Evolutionary conservation across 2,113 vertebrate species (phyloP).

Genomic region (Eulemur macaco): DNA sequence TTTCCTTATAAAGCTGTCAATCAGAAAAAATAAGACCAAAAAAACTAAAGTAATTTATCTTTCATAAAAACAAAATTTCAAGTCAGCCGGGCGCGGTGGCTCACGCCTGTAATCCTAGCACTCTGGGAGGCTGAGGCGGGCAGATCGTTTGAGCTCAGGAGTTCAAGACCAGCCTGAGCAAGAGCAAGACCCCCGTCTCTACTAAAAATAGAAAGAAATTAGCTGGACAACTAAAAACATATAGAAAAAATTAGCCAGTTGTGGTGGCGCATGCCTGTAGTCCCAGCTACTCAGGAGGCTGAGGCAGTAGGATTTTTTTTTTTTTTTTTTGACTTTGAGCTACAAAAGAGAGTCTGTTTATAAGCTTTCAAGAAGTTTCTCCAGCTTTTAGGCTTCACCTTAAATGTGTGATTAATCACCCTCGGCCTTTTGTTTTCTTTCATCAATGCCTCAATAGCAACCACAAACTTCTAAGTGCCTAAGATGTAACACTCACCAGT

Average conservation of each 20-base stretch:
- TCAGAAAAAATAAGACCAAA: not conserved
- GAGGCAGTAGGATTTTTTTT: not conserved
- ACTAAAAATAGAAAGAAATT: too few species aligned
- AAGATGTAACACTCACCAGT: not conserved
- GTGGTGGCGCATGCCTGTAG: too few species aligned
- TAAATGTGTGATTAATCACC: not conserved
- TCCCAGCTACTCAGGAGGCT: too few species aligned
- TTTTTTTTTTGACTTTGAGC: not conserved
- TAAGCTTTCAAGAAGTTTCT: not conserved
- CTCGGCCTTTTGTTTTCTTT: not conserved
- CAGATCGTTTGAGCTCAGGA: too few species aligned
- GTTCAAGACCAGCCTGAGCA: too few species aligned
- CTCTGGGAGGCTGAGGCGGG: too few species aligned
- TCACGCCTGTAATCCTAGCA: too few species aligned
- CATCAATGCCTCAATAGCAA: not conserved
- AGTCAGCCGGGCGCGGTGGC: too few species aligned
- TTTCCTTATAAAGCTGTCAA: not conserved
- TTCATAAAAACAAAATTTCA: not conserved
- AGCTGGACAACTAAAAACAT: too few species aligned
- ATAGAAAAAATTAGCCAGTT: too few species aligned
- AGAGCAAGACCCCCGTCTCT: too few species aligned
- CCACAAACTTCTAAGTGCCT: not conserved
- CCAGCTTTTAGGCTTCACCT: not conserved
- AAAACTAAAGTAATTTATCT: not conserved
- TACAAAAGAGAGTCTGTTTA: not conserved